A percentile compares a stretch with the other conserved stretches of the same genome.
phyloP scores from a whole-genome alignment of 2,888 invertebrate species.

The Agrotis puta region DNA sequence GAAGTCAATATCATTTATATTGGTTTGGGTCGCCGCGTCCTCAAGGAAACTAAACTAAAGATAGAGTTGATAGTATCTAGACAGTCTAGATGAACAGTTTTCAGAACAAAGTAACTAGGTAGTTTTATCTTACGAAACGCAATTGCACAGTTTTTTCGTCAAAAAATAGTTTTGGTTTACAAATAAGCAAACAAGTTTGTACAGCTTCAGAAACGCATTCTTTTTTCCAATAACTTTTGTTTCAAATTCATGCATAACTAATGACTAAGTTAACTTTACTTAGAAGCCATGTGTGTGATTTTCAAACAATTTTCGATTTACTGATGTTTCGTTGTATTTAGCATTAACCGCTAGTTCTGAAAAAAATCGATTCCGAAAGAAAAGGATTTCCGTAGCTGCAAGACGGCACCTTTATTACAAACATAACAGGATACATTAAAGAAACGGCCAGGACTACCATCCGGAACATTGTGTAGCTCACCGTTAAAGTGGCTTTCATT shows the following conservation, averaged over 20 bases:
- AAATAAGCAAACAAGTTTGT: too few relatives aligned
- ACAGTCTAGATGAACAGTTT: not conserved
- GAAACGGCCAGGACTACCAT: not conserved
- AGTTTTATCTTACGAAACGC: too few relatives aligned
- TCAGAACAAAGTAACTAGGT: not conserved
- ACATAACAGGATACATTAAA: not conserved
- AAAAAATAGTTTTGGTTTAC: too few relatives aligned
- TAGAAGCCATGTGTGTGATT: not conserved
- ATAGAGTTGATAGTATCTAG: not conserved
- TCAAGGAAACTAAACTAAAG: not conserved
- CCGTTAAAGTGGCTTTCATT: not conserved
- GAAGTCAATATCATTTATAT: conserved; percentile 28
- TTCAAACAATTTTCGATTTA: not conserved
- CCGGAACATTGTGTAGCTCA: not conserved
- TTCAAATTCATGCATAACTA: too few relatives aligned
- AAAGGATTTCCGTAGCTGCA: not conserved
- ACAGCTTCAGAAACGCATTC: too few relatives aligned
- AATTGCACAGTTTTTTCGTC: too few relatives aligned
- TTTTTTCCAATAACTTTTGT: too few relatives aligned
- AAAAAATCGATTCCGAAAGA: too few relatives aligned
- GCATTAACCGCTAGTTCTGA: not conserved
- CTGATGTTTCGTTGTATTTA: not conserved
- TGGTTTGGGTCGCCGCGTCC: not conserved
- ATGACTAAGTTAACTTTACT: not conserved
- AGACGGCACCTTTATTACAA: not conserved